These are phyloP conservation scores for Gasterosteus aculeatus DNA, from an alignment of 2,113 vertebrate species.

Conservation along the genomic window DNA sequence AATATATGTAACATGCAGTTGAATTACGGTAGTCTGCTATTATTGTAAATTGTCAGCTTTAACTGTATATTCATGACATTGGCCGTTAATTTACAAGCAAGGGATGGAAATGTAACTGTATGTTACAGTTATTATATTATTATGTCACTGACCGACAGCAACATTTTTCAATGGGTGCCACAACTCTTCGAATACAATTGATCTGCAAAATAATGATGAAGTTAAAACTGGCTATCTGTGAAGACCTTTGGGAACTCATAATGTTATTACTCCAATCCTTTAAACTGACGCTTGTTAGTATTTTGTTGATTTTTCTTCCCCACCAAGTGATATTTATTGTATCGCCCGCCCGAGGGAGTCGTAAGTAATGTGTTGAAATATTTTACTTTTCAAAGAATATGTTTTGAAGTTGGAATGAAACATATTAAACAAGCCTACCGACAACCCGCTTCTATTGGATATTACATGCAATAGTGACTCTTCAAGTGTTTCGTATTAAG, in stretches of 20 bases:
- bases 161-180: background rate
- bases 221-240: background rate
- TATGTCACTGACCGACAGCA: background rate
- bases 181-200: background rate
- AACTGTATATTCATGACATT: too few species aligned
- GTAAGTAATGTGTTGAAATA: background rate
- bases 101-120: too few species aligned
- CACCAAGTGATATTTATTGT: conserved; percentile 25
- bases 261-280: background rate
- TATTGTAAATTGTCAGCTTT: too few species aligned
- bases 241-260: background rate
- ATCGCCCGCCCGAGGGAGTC: background rate
- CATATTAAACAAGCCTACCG: conserved; percentile 16
- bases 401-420: conserved; percentile 4
- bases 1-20: too few species aligned
- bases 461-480: conserved; percentile 18
- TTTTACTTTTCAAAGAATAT: conserved; percentile 14
- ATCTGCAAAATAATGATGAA: background rate
- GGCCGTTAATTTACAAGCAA: too few species aligned
- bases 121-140: too few species aligned
- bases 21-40: too few species aligned
- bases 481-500: conserved; percentile 52
- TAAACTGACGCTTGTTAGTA: background rate
- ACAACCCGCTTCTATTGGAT: conserved; percentile 18
- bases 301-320: background rate